These are phyloP conservation scores for Cylindroiulus punctatus DNA, from an alignment of 2,888 invertebrate species.

Conservation along the genomic window DNA sequence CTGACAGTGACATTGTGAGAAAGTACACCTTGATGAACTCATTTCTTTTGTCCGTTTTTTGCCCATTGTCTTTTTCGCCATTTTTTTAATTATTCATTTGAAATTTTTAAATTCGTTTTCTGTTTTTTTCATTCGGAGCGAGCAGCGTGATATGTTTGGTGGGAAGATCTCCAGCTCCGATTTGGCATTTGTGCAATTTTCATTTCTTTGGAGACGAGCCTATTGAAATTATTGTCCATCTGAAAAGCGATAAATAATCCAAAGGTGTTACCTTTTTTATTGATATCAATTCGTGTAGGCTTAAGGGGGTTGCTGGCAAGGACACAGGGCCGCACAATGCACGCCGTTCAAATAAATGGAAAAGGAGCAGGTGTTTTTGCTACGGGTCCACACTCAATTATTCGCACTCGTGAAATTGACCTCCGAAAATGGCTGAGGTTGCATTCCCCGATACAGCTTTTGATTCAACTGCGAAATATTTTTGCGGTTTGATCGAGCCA, in stretches of 20 bases:
- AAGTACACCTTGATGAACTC: slow-evolving; percentile 45
- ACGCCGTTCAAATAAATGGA: neutral
- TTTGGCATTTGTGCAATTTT: slow-evolving; percentile 30
- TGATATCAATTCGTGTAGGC: slow-evolving; percentile 45
- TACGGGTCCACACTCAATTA: slow-evolving; percentile 1
- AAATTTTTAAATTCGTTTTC: slow-evolving; percentile 2
- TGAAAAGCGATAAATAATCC: slow-evolving; percentile 47
- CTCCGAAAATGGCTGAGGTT: slow-evolving; percentile 39
- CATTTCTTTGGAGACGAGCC: neutral
- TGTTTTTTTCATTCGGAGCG: neutral
- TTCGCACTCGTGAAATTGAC: slow-evolving; percentile 25
- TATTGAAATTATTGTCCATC: slow-evolving; percentile 45
- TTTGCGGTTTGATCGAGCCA: neutral
- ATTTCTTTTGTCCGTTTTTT: slow-evolving; percentile 43
- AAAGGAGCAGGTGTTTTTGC: slow-evolving; percentile 46
- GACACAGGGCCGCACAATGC: slow-evolving; percentile 21
- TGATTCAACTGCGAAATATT: neutral
- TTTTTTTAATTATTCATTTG: slow-evolving; percentile 43
- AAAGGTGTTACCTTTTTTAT: slow-evolving; percentile 1
- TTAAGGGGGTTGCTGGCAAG: slow-evolving; percentile 29
- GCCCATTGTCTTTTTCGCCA: slow-evolving; percentile 25
- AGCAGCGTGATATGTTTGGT: neutral
- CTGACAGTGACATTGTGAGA: slow-evolving; percentile 45
- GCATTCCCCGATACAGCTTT: neutral
- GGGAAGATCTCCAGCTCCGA: neutral